Base-by-base conservation (phyloP, 2,797 vertebrate species). In the Myripristis murdjan region DNA sequence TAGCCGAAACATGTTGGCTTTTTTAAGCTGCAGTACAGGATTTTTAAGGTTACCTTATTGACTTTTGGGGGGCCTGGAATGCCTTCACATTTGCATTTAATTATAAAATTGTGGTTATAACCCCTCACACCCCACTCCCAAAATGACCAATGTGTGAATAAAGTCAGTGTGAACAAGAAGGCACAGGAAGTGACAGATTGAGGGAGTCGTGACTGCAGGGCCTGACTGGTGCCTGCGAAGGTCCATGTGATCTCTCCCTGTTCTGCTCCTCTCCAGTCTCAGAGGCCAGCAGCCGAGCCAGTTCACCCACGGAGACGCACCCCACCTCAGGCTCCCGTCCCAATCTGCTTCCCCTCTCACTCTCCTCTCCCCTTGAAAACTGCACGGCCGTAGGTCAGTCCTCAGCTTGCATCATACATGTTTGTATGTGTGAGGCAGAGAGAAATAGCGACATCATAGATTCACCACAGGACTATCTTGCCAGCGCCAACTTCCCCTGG, bases 261-360 rank as follows among this genome's bases (percentile, higher is more conserved):
- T 6, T 47, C 1, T 18, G 82, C 75, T 47, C 56, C 23, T 55
- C 76, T 85, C 66, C 77, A 87, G 56, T 86, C 79, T 72, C n/a
- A 61, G 64, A 84, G 73, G 70, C 81, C 64, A 24, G 80, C 82
- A 64, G 77, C 49, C 35, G 72, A 84, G 72, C 79, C 75, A 73
- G 77, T 78, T 74, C 81, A 77, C 80, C 81, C 75, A 79, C 82
- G 75, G 82, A 86, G 74, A 89, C 66, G 73, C 66, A 64, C 37
- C 60, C 62, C 74, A 76, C 83, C 85, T 79, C 74, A 5, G 87
- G 83, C 85, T 83, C 72, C 46, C 0, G 68, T 59, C 77, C 84
- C 81, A 84, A 87, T 85, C 84, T 87, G 68, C 72, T 77, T 78
- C 60, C 75, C 75, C 71, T 70, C 62, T 55, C 59, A 28, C 20